A percentile compares a stretch with the other conserved stretches of the same genome.
These are phyloP conservation scores for Leptodirus hochenwartii DNA, from an alignment of 2,888 invertebrate species.

Conservation along the genomic window DNA sequence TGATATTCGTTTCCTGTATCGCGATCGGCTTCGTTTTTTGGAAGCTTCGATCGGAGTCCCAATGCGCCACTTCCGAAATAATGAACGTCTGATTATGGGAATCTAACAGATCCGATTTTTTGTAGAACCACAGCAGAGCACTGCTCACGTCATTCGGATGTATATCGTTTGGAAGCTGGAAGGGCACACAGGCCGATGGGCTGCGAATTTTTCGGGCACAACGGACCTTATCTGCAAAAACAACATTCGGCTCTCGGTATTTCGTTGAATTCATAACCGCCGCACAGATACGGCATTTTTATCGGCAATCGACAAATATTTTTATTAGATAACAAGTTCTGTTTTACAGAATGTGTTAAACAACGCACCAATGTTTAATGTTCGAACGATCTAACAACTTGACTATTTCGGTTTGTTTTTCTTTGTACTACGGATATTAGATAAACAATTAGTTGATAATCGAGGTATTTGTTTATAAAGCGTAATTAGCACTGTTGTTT, in stretches of 20 bases:
- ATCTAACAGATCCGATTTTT: slow-evolving; percentile 43
- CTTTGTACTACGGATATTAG: too few relatives aligned
- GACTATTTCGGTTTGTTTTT: too few relatives aligned
- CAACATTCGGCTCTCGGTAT: too few relatives aligned
- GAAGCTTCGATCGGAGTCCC: slow-evolving; percentile 49
- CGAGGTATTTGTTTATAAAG: too few relatives aligned
- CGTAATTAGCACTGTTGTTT: too few relatives aligned
- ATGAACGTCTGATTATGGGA: slow-evolving; percentile 56
- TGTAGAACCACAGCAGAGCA: slow-evolving; percentile 69
- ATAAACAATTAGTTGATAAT: too few relatives aligned
- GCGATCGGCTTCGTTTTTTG: slow-evolving; percentile 64
- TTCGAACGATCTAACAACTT: too few relatives aligned
- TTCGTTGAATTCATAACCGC: too few relatives aligned
- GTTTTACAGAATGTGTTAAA: background rate
- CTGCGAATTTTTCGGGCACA: slow-evolving; percentile 31
- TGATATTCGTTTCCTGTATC: slow-evolving; percentile 54
- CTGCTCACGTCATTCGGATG: slow-evolving; percentile 55
- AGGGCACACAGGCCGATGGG: slow-evolving; percentile 57
- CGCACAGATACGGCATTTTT: too few relatives aligned
- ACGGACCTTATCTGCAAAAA: slow-evolving; percentile 30
- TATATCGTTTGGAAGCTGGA: slow-evolving; percentile 58
- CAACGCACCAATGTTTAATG: too few relatives aligned
- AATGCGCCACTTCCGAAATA: slow-evolving; percentile 60
- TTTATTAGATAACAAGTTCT: too few relatives aligned
- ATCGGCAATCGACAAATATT: background rate